Evolutionary conservation across 2,888 invertebrate genomes (phyloP).

Genomic region (Scelioninae gen. 1): DNA sequence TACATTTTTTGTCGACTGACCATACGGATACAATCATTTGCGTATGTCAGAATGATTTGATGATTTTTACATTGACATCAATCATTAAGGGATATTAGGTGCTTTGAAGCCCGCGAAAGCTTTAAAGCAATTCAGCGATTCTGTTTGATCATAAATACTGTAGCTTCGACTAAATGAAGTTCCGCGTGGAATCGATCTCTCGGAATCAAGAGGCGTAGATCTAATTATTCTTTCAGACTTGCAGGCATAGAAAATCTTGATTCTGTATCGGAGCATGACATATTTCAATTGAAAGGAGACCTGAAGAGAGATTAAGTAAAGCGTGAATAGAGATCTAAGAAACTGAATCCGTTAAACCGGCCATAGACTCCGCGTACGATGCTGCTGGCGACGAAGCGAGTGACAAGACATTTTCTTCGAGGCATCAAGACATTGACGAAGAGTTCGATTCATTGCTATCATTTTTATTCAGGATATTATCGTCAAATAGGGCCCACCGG

Average conservation of each 20-base stretch:
- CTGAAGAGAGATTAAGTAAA: conserved; percentile 70
- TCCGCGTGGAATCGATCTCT: conserved; percentile 60
- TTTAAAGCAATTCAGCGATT: conserved; percentile 66
- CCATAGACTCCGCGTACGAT: too few relatives aligned
- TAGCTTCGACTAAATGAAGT: conserved; percentile 60
- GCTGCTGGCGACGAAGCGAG: too few relatives aligned
- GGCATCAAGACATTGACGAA: too few relatives aligned
- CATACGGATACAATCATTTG: too few relatives aligned
- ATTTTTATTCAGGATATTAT: too few relatives aligned
- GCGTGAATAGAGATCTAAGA: conserved; percentile 71
- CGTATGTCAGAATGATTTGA: conserved; percentile 21
- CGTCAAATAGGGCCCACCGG: too few relatives aligned
- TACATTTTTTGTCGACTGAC: too few relatives aligned
- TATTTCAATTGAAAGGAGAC: conserved; percentile 69
- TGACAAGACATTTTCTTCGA: too few relatives aligned
- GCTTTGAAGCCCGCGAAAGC: conserved; percentile 38
- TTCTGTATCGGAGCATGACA: conserved; percentile 68
- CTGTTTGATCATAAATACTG: conserved; percentile 68
- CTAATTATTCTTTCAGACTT: conserved; percentile 71
- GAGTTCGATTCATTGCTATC: too few relatives aligned
- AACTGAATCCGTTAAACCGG: too few relatives aligned
- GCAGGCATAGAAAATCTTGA: conserved; percentile 70
- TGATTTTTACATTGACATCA: conserved; percentile 49
- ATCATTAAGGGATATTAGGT: conserved; percentile 58
- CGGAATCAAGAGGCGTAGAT: conserved; percentile 70